Conservation (phyloP, 2,113 vertebrate species). For the Ceyx melanurus region DNA sequence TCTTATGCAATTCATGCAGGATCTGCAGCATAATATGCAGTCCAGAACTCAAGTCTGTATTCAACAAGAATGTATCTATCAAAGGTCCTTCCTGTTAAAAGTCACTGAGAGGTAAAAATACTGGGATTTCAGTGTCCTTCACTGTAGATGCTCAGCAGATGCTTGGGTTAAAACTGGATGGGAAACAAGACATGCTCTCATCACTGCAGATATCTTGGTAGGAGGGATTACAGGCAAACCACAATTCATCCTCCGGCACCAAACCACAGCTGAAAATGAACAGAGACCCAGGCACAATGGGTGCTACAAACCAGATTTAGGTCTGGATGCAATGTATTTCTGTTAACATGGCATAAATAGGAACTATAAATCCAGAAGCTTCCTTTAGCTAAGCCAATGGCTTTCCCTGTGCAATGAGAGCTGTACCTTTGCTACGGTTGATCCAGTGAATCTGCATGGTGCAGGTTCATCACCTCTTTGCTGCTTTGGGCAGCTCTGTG, state of each 20-base stretch:
- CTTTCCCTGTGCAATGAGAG: neutral
- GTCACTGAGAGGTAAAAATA: neutral
- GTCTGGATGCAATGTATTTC: neutral
- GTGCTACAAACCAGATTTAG: neutral
- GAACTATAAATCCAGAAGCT: neutral
- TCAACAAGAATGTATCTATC: neutral
- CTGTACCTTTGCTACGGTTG: neutral
- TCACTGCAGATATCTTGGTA: neutral
- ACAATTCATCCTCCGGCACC: neutral
- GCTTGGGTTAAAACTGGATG: neutral
- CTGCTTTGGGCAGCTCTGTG: neutral
- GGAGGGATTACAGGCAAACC: neutral
- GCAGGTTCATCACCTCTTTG: neutral
- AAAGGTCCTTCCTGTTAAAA: neutral
- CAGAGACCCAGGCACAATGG: neutral
- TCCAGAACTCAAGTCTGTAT: neutral
- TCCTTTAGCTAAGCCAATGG: neutral
- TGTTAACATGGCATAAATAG: neutral
- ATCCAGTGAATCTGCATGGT: fast-evolving
- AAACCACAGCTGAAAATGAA: neutral
- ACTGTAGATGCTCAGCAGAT: neutral
- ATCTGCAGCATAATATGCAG: neutral
- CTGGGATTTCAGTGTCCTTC: neutral
- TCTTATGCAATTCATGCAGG: neutral
- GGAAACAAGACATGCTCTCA: neutral